Evolutionary conservation across 2,797 vertebrate genomes (phyloP), one percentile per base, ranked within the genome.

Genomic region (Tauraco hartlaubi): DNA sequence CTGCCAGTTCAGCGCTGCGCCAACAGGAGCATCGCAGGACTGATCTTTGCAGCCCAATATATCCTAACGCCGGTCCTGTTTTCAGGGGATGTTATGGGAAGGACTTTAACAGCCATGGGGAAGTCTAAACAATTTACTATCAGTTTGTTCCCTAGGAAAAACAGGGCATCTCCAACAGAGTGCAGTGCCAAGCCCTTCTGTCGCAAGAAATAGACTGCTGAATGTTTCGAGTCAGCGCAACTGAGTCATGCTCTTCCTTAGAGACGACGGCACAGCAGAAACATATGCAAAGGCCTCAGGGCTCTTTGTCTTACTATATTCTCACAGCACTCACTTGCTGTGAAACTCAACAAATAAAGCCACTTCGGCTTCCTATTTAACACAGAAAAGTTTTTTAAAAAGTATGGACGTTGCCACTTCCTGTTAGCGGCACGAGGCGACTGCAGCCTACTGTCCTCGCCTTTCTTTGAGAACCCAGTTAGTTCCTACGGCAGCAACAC

Each of bases 121-220:
- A 82, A 92, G 61, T 18, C 64, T 33, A 19, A 94, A 71, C 92
- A 77, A 51, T 87, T 94, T 63, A 73, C 83, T 52, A 33, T 58
- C 71, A 29, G 74, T 84, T 90, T 76, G 77, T 52, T 92, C 86
- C 86, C 72, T 78, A 73, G 75, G 68, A 90, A 80, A 89, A 96
- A 79, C 41, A 89, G 54, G 75, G 81, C 91, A 89, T 71, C 69
- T 94, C 92, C 92, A 92, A 23, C 73, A 20, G 87, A 79, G 84
- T 44, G 72, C 81, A 64, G 80, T 21, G 69, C 83, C 88, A 93
- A 90, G 69, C 55, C 90, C 90, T 93, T 93, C 95, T 94, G 79
- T 23, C 86, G 73, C 72, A 46, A 33, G 77, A 76, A 52, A 91
- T 46, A n/a, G 9, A 22, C 35, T 80, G 23, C 1, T 2, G 82